Evolutionary conservation across 1,140 invertebrate species (phyloP), one percentile per base, ranked within the genome.

Genomic region (Aplysia californica): DNA sequence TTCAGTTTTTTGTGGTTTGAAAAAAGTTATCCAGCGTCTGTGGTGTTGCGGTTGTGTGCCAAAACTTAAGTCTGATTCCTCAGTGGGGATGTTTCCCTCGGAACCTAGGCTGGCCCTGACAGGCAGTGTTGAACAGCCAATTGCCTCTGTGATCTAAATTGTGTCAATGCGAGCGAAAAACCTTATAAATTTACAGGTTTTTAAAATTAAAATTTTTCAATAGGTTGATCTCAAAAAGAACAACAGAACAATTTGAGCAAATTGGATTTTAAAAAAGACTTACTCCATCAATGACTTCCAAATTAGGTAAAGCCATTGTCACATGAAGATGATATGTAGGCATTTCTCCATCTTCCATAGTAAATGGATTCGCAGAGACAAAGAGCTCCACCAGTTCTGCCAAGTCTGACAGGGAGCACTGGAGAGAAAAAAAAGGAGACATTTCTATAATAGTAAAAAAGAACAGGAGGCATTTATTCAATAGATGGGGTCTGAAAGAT

Each of bases 261-360:
- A 61, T 61, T 10, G 26, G 58, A 18, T 10, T 6, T 18, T 18
- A 61, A 61, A 38, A 35, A 44, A 38, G 56, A 81, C 78, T 75
- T 78, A 86, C 86, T 76, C 86, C 86, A 81, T 87, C 86, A 3
- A 87, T 58, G 23, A 87, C 82, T 64, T 87, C 84, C 21, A 87
- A 78, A n/a, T 77, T 59, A 10, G 85, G 83, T 41, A 87, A 39
- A 1, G 81, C 69, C 21, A 65, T 58, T 41, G 82, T 79, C 44
- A 87, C 81, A 18, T 80, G 80, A 3, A 75, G 56, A 75, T 81
- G 79, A 50, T 85, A 84, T 39, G 80, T 76, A 6, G 81, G 76
- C 67, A 83, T 80, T 31, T 80, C 72, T 23, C 80, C 83, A 71
- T 78, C 79, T 23, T 75, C 80, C 23, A 74, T 68, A 59, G 80